These are phyloP conservation scores for Odocoileus hemionus DNA, from an alignment of 2,113 vertebrate genomes.

Conservation along the genomic window DNA sequence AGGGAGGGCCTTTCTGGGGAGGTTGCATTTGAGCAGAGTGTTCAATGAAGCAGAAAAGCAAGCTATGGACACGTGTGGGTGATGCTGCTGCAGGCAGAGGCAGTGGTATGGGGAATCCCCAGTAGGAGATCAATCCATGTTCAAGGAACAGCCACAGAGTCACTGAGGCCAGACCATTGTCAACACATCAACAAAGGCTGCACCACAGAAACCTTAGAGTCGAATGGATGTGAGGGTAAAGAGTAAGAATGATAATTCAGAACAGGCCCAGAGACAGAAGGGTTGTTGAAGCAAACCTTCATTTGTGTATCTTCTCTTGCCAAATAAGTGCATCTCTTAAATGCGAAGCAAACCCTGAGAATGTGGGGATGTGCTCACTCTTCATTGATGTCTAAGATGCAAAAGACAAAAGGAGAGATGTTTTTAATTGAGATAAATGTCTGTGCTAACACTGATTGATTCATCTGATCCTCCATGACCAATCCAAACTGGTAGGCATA, in stretches of 20 bases:
- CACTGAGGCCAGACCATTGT: background rate
- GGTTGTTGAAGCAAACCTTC: background rate
- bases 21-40: background rate
- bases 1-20: background rate
- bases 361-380: accelerated
- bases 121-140: background rate
- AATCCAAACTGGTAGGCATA: background rate
- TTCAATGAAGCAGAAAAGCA: background rate
- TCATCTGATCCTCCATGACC: background rate
- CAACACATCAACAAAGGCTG: background rate
- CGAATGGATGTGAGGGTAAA: background rate
- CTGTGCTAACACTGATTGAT: background rate
- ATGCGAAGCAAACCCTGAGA: background rate
- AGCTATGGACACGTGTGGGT: background rate
- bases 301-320: background rate
- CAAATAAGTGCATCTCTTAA: background rate
- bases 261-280: background rate
- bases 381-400: background rate
- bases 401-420: background rate
- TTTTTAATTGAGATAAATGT: background rate
- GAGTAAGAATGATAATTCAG: background rate
- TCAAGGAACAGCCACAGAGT: background rate
- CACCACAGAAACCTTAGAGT: background rate
- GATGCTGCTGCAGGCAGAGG: background rate
- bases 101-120: background rate